Base-by-base conservation (phyloP, 1,140 invertebrate species). In the Atta colombica region DNA sequence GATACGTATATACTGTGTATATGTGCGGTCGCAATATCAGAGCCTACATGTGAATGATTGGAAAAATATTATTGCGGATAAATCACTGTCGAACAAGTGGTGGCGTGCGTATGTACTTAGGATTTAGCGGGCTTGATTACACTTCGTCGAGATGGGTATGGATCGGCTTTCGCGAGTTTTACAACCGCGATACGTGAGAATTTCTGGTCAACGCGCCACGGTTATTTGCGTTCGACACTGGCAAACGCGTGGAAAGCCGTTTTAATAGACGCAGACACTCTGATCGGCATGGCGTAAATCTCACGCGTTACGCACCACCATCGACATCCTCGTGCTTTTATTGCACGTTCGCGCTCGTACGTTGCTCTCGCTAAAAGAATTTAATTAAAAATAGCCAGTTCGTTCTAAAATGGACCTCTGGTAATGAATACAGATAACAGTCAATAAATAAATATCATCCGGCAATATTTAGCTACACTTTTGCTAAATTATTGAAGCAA, bases 1-100 rank as follows among this genome's bases (percentile, higher is more conserved):
- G 12, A 21, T 55, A 51, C 51, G n/a, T 21, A 25, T n/a, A 16
- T 16, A 12, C 28, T 4, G n/a, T 25, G 31, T 28, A 14, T 51
- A 25, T n/a, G 21, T 16, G 21, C 2, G 2, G 12, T 6, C 21
- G 45, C 66, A 51, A 69, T 69, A 51, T 28, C 21, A 21, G 35
- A 12, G 39, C n/a, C n/a, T 58, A n/a, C 18, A 14, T n/a, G 55
- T 10, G 16, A 14, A 18, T 1, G 12, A 65, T 86, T 28, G 80
- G 51, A 84, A 75, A 87, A 87, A 87, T 87, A 66, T 87, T 74
- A 84, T 87, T 35, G 80, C 51, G 60, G 86, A 87, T 87, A 87
- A 84, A 87, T 87, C 80, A 85, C 68, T 25, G 53, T 61, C 39
- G 61, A 58, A 81, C 53, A 77, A 87, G 77, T 63, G 58, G 51